Evolutionary conservation across 2,797 vertebrate genomes (phyloP), one percentile per base, ranked within the genome.

Genomic region (Clarias pachynema): DNA sequence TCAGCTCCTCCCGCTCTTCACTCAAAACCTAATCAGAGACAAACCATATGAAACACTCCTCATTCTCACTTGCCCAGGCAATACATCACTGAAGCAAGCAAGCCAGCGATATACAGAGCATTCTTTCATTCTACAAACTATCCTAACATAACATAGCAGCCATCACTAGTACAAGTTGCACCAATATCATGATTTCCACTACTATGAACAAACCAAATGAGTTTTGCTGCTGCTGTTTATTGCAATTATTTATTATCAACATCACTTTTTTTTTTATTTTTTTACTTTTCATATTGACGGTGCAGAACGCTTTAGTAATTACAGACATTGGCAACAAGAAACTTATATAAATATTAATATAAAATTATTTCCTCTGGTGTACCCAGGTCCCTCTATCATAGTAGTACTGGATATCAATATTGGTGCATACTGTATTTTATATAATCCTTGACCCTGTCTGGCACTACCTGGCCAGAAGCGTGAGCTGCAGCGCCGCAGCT

Each of bases 1-100:
- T 94, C 62, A 96, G 93, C 31, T 96, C 96, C 73, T 92, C 93
- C 86, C 96, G 95, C 90, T 97, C 96, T 89, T 95, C 95, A 77
- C 94, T 93, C 1, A 95, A 88, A 82, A 93, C 90, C 97, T 97
- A 92, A 0, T 0, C 62, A 83, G 16, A 79, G 26, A 85, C 24
- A 26, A 87, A 62, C 16, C 34, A 53, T 62, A 57, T 29, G 56
- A 16, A 22, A 57, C 44, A 44, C 49, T 66, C 29, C 8, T 34
- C 18, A 77, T 66, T n/a, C 20, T 40, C 22, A 74, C 34, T 1
- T 5, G 40, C 20, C 6, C 34, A 34, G 14, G 16, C 56, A 77
- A 49, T 34, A 5, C n/a, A 20, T 74, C 26, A 72, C 56, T 72
- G 5, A 72, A 60, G 69, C 59, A 86, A 82, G 78, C 68, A 57